Percentiles rank a stretch among this genome's conserved stretches.
These are phyloP conservation scores for Neogale vison DNA, from an alignment of 2,113 vertebrate genomes.

Conservation along the genomic window DNA sequence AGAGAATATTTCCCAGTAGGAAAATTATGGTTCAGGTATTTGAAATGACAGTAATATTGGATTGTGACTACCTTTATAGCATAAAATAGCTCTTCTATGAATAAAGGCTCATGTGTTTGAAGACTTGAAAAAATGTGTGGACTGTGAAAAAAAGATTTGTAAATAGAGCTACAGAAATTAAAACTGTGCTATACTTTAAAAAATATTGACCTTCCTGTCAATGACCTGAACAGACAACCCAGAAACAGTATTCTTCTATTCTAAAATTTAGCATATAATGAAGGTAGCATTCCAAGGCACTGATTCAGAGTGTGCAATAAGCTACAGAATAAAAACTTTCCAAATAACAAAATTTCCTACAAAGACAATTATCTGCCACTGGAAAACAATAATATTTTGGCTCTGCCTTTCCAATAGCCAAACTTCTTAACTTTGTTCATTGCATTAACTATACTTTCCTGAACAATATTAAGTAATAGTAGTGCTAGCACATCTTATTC, in stretches of 20 bases:
- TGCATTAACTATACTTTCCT: not conserved
- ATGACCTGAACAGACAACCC: not conserved
- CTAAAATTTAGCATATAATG: not conserved
- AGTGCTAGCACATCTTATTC: not conserved
- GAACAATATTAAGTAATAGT: not conserved
- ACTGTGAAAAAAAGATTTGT: not conserved
- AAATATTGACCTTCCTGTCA: not conserved
- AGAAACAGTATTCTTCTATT: not conserved
- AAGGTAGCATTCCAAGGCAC: not conserved
- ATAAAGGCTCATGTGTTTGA: not conserved
- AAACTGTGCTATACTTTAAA: not conserved
- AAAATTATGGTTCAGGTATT: not conserved
- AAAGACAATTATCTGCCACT: not conserved
- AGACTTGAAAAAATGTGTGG: not conserved
- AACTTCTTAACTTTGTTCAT: not conserved
- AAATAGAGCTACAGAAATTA: not conserved
- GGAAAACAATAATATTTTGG: not conserved
- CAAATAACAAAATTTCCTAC: not conserved
- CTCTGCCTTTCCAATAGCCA: not conserved
- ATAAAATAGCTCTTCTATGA: slow-evolving; percentile 17
- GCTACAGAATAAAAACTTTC: not conserved
- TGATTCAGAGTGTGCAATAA: not conserved
- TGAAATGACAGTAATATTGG: not conserved
- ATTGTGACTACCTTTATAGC: not conserved
- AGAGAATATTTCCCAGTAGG: not conserved